A percentile compares a stretch with the other conserved stretches of the same genome.
These are phyloP conservation scores for Elephantulus edwardii DNA, from an alignment of 2,113 vertebrate genomes.

Conservation along the genomic window DNA sequence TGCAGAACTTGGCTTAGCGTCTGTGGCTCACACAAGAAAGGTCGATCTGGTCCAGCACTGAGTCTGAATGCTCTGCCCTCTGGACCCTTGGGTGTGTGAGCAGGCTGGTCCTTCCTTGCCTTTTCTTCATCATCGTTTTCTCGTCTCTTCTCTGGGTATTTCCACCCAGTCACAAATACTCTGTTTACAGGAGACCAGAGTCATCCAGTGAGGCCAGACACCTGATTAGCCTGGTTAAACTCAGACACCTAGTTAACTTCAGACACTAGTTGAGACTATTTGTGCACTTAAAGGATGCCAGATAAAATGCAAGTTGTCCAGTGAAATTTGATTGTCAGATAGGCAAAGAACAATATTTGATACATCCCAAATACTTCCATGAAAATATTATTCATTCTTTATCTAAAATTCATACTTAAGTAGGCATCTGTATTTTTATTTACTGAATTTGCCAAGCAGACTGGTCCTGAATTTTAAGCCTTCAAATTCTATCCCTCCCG, in stretches of 20 bases:
- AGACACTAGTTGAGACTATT: neutral
- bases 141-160: neutral
- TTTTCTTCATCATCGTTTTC: neutral
- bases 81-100: no score
- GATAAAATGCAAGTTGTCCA: neutral
- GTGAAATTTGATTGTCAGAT: constrained; percentile 23
- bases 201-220: neutral
- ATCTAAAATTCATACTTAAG: constrained; percentile 45
- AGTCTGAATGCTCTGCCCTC: neutral
- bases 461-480: constrained; percentile 42
- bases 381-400: neutral
- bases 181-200: neutral
- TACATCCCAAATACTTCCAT: neutral
- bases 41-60: neutral
- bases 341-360: neutral
- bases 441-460: neutral
- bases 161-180: neutral
- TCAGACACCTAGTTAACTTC: neutral
- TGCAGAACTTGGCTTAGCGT: neutral
- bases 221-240: no score
- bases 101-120: neutral
- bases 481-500: neutral
- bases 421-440: constrained; percentile 16
- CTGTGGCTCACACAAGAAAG: neutral
- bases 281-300: neutral